Evolutionary conservation across 2,113 vertebrate genomes (phyloP).

Genomic region (Upupa epops): DNA sequence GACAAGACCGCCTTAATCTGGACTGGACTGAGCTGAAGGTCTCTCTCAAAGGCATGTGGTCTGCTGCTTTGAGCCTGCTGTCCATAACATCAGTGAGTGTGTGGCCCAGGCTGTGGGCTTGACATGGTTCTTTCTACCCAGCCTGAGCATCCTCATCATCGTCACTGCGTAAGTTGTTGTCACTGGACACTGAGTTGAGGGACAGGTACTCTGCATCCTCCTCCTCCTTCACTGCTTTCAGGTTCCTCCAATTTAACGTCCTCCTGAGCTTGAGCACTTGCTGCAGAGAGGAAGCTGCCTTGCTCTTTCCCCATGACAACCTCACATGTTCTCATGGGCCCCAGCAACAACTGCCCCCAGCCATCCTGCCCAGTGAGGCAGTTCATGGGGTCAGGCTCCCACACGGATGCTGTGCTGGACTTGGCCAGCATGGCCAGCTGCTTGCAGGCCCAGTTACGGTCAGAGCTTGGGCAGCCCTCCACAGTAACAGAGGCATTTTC

Average conservation of each 20-base stretch:
- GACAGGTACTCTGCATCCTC: constrained; percentile 52
- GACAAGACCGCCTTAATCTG: no score
- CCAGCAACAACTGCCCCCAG: not conserved
- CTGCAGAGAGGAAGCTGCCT: constrained; percentile 35
- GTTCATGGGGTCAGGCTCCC: not conserved
- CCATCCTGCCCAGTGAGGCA: not conserved
- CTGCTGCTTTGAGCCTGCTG: constrained; percentile 60
- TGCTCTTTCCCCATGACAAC: constrained; percentile 56
- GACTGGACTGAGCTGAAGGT: constrained; percentile 74
- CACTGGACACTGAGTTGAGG: constrained; percentile 77
- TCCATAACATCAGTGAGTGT: constrained; percentile 66
- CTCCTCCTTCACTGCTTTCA: constrained; percentile 62
- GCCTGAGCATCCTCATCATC: constrained; percentile 72
- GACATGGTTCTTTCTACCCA: constrained; percentile 73
- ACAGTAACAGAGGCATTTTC: constrained; percentile 88
- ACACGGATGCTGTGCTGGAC: constrained; percentile 62
- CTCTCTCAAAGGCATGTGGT: constrained; percentile 67
- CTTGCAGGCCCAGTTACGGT: constrained; percentile 91
- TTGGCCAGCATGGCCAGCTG: constrained; percentile 82
- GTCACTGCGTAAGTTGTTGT: constrained; percentile 73
- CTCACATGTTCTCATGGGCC: constrained; percentile 65
- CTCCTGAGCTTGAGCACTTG: constrained; percentile 15
- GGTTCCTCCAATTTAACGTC: constrained; percentile 37
- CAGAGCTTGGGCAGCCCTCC: constrained; percentile 84
- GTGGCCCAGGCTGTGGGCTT: constrained; percentile 79